Percentiles rank a stretch among this genome's conserved stretches.
These are phyloP conservation scores for Caenorhabditis imperialis DNA, from an alignment of 2,888 invertebrate genomes.

Conservation along the genomic window DNA sequence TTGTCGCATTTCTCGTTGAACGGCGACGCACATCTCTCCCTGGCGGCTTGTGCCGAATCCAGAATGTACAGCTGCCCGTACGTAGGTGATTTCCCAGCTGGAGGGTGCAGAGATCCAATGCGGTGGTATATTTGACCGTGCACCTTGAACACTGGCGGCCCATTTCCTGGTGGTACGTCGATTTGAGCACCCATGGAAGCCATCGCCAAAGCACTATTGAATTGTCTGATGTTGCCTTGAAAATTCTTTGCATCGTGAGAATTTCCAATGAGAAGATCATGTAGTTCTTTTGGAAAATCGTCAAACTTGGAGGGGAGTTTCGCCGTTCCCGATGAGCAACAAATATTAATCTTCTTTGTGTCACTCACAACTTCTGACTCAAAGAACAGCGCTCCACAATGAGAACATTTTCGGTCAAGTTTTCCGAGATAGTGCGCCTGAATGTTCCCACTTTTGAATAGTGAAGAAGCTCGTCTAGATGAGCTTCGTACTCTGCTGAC, in stretches of 20 bases:
- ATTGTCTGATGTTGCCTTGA: constrained; percentile 10
- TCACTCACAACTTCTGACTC: no score
- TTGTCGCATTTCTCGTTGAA: constrained; percentile 28
- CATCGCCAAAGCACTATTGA: constrained; percentile 20
- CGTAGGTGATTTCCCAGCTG: background rate
- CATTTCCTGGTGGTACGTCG: background rate
- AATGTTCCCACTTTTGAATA: no score
- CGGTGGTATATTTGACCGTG: constrained; percentile 15
- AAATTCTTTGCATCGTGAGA: background rate
- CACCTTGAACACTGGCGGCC: constrained; percentile 1
- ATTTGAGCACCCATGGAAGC: background rate
- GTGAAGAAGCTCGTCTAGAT: no score
- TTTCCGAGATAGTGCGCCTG: no score
- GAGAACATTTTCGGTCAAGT: no score
- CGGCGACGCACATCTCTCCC: constrained; percentile 3
- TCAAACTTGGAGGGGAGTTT: constrained; percentile 2
- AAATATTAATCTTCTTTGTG: no score
- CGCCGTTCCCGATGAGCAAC: no score
- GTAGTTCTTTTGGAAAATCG: constrained; percentile 1
- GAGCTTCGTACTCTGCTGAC: no score
- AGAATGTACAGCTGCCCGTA: constrained; percentile 28
- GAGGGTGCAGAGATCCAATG: constrained; percentile 6
- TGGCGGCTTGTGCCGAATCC: constrained; percentile 45
- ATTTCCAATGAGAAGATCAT: background rate
- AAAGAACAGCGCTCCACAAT: no score